These are phyloP conservation scores for Stenchaetothrips biformis DNA, from an alignment of 2,888 invertebrate species.

Conservation along the genomic window DNA sequence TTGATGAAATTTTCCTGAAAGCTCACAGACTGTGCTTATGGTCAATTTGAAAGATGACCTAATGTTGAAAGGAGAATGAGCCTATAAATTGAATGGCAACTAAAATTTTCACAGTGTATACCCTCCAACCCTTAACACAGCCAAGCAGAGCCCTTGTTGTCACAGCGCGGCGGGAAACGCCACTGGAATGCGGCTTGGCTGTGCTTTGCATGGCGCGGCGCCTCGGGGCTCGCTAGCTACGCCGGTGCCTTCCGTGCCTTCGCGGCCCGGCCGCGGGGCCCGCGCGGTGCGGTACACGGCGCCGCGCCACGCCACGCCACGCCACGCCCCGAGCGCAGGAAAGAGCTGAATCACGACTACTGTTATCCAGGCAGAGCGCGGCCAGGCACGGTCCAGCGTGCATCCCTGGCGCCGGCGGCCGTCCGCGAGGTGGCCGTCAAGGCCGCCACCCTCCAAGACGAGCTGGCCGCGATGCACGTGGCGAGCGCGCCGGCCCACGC, in stretches of 20 bases:
- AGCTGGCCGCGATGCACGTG: too few relatives aligned
- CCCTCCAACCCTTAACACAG: background rate
- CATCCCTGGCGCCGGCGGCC: background rate
- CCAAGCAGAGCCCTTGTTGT: background rate
- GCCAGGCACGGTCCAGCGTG: background rate
- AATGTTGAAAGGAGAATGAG: too few relatives aligned
- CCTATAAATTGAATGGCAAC: too few relatives aligned
- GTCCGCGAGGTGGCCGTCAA: too few relatives aligned
- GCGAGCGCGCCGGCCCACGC: too few relatives aligned
- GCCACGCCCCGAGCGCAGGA: background rate
- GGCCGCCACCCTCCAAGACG: too few relatives aligned
- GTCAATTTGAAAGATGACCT: too few relatives aligned
- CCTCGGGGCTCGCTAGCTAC: background rate
- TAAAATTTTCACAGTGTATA: too few relatives aligned
- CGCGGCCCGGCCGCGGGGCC: background rate
- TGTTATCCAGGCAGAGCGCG: background rate
- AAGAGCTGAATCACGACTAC: slow-evolving; percentile 24
- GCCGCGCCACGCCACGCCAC: background rate
- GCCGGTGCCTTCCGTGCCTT: background rate
- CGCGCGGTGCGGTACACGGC: background rate
- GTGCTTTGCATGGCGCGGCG: too few relatives aligned
- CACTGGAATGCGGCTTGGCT: background rate
- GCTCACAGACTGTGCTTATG: too few relatives aligned
- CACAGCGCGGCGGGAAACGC: background rate
- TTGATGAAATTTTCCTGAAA: background rate